These are phyloP conservation scores for Microplitis deprimator DNA, from an alignment of 2,888 invertebrate genomes.

Conservation along the genomic window DNA sequence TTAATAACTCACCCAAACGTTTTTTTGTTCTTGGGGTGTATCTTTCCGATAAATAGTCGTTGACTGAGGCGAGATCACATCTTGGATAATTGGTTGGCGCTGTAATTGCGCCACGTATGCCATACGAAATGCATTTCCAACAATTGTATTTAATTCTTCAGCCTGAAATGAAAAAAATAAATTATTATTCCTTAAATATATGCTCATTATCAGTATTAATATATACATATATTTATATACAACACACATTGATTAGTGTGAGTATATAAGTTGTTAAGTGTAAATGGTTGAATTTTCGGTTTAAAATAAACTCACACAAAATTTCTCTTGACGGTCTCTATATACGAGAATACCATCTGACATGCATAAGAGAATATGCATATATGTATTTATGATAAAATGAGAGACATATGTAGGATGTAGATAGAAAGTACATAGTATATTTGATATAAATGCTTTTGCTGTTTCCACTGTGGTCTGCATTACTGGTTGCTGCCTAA, in stretches of 20 bases:
- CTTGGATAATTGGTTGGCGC: slow-evolving; percentile 77
- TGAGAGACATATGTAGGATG: slow-evolving; percentile 32
- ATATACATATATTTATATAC: too few relatives aligned
- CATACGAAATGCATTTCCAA: slow-evolving; percentile 94
- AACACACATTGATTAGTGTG: neutral
- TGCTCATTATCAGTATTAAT: too few relatives aligned
- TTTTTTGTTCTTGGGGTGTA: slow-evolving; percentile 62
- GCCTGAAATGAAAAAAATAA: slow-evolving; percentile 75
- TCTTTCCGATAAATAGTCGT: slow-evolving; percentile 66
- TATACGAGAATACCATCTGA: neutral
- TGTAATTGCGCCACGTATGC: slow-evolving; percentile 90
- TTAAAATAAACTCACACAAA: neutral
- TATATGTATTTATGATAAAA: neutral
- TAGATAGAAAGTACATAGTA: slow-evolving; percentile 29
- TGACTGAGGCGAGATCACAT: slow-evolving; percentile 78
- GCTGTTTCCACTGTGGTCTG: slow-evolving; percentile 54
- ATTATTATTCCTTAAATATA: neutral
- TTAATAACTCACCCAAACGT: slow-evolving; percentile 62
- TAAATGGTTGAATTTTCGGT: neutral
- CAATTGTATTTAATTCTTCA: slow-evolving; percentile 88
- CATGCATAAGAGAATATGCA: neutral
- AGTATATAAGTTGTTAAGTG: neutral
- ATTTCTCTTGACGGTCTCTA: neutral
- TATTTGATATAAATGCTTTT: slow-evolving; percentile 51
- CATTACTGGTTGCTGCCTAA: slow-evolving; percentile 55